A percentile compares a stretch with the other conserved stretches of the same genome.
Conservation (phyloP, 2,113 vertebrate genomes). For the Penelope pileata region DNA sequence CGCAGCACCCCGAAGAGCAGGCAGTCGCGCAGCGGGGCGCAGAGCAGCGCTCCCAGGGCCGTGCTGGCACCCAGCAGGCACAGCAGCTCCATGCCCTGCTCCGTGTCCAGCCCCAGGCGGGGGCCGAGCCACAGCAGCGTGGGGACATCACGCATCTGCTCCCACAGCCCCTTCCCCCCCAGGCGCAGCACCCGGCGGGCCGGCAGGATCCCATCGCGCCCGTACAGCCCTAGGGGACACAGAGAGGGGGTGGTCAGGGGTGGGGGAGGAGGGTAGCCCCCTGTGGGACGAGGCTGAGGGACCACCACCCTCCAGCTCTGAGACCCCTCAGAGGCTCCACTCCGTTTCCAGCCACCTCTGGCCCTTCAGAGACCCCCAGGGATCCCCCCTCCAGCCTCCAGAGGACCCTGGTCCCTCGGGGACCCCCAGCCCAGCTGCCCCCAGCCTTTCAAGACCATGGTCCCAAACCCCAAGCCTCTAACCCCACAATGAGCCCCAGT, state of each 20-base stretch:
- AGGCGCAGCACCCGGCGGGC: slow-evolving; percentile 82
- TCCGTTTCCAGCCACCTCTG: too few species aligned
- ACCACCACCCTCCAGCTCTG: too few species aligned
- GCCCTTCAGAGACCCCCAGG: too few species aligned
- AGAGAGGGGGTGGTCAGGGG: too few species aligned
- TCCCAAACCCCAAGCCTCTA: too few species aligned
- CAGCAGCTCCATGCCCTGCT: slow-evolving; percentile 89
- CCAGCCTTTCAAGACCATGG: too few species aligned
- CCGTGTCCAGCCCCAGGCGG: slow-evolving; percentile 85
- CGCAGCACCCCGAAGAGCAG: slow-evolving; percentile 85
- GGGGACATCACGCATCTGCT: slow-evolving; percentile 83
- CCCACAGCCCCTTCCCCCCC: slow-evolving; percentile 80
- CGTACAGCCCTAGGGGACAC: slow-evolving; percentile 83
- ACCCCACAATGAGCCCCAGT: too few species aligned
- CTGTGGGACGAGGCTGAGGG: background rate
- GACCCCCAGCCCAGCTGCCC: too few species aligned
- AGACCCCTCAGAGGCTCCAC: too few species aligned
- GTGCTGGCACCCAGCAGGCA: slow-evolving; percentile 80
- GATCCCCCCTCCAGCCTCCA: too few species aligned
- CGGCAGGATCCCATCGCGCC: slow-evolving; percentile 87
- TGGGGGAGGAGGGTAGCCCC: background rate
- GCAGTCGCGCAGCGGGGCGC: slow-evolving; percentile 78
- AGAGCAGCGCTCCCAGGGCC: slow-evolving; percentile 79
- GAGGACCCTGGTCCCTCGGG: too few species aligned
- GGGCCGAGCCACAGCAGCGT: slow-evolving; percentile 90